Evolutionary conservation across 2,888 invertebrate species (phyloP).

Genomic region (Frankliniella intonsa): DNA sequence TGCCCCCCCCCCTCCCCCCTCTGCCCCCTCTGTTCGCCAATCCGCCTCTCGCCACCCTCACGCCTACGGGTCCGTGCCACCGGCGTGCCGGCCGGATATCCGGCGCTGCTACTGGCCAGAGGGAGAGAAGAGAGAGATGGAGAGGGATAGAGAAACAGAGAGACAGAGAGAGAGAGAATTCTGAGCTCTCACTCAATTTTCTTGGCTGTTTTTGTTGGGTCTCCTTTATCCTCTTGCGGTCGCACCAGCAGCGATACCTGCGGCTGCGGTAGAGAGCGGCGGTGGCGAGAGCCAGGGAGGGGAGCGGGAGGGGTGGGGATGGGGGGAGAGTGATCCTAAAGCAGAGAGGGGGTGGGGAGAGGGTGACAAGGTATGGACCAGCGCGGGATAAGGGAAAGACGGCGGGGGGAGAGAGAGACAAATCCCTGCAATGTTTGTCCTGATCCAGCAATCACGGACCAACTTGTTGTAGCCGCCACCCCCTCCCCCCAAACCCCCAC

Average conservation of each 20-base stretch:
- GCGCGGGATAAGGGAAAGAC: background rate
- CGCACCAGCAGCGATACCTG: background rate
- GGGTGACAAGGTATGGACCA: background rate
- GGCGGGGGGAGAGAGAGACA: background rate
- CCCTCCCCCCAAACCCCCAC: background rate
- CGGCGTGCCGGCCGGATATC: too few species aligned
- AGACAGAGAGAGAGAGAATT: too few species aligned
- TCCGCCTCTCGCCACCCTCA: too few species aligned
- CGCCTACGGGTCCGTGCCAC: too few species aligned
- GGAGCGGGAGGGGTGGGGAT: background rate
- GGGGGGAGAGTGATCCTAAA: too few species aligned
- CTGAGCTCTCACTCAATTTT: background rate
- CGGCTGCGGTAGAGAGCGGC: background rate
- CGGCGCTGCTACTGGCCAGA: too few species aligned
- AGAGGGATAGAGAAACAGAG: too few species aligned
- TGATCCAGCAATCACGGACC: conserved; percentile 14
- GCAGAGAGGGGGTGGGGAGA: background rate
- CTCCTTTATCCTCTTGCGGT: background rate
- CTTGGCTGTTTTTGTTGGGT: conserved; percentile 2
- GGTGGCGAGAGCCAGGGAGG: background rate
- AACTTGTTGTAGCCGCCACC: background rate
- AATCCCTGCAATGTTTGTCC: conserved; percentile 17
- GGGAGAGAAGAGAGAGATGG: too few species aligned
- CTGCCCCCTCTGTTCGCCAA: too few species aligned
- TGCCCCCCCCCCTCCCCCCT: too few species aligned